These are phyloP conservation scores for Pristionchus exspectatus DNA, from an alignment of 2,888 invertebrate genomes.

Conservation along the genomic window DNA sequence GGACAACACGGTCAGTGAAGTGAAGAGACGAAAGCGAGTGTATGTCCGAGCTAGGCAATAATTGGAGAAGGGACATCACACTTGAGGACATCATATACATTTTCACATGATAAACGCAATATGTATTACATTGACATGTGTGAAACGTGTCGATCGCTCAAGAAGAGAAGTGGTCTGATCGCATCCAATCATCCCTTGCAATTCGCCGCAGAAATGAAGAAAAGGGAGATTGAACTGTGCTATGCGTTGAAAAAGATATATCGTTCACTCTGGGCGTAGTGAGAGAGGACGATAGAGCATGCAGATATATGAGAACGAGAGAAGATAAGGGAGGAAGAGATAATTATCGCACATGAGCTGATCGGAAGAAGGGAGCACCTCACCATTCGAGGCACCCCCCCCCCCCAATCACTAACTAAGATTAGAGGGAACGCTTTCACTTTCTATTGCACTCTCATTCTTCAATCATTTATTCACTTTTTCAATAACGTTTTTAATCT, in stretches of 20 bases:
- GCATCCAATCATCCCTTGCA: not conserved
- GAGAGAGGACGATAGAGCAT: not conserved
- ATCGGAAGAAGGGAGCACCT: not conserved
- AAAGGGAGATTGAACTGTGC: not conserved
- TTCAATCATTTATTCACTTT: not conserved
- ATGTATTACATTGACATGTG: not conserved
- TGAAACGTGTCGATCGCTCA: not conserved
- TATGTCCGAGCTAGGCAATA: constrained; percentile 23
- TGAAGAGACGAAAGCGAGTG: constrained; percentile 3
- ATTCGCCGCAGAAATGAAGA: not conserved
- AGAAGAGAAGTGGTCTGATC: not conserved
- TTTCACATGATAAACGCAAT: not conserved
- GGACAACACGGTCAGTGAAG: not conserved
- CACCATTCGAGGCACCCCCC: constrained; percentile 22
- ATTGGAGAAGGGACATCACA: not conserved
- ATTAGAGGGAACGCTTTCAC: not conserved
- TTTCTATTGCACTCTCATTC: not conserved
- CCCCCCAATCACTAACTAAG: not conserved
- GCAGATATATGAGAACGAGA: not conserved
- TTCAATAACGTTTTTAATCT: no score
- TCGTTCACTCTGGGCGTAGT: not conserved
- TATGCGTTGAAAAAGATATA: not conserved
- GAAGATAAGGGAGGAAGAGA: not conserved
- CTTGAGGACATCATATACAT: not conserved
- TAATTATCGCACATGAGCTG: constrained; percentile 20